Base-by-base conservation (phyloP, 2,113 vertebrate genomes). In the Panthera tigris region DNA sequence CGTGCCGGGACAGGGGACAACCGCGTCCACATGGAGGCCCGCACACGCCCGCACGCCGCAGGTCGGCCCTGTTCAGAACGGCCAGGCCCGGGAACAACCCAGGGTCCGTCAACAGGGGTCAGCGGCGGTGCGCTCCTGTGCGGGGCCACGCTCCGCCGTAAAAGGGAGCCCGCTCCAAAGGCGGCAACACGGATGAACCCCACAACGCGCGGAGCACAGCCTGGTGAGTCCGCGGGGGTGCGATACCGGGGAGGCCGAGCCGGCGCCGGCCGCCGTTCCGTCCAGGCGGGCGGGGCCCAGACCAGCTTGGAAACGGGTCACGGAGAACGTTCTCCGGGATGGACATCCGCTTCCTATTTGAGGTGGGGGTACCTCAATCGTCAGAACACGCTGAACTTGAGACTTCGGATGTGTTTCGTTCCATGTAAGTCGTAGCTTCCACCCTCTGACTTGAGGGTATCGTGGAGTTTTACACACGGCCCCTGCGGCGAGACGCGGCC, bases 11-110 rank as follows among this genome's bases (percentile, higher is more conserved):
- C 31, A 19, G 19, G 9, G 11, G 21, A 66, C 36, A 11, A 33
- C 11, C 52, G 3, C 10, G 63, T 31, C 45, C 8, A 2, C 45
- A 13, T 4, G 10, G 71, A 16, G 71, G 23, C 19, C 4, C 1
- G 31, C 45, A 15, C 13, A 2, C 45, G 16, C 18, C 33, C 1
- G n/a, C 3, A 18, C 13, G 21, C 18, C 12, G 1, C 36, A 0
- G n/a, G 11, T 50, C 31, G 41, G 27, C 48, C 78, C 45, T 65
- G 4, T 11, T 31, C 25, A 0, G 29, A 4, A 16, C 33, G 5
- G 80, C 33, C 4, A 25, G 69, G 11, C 33, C 55, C 5, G 12
- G 69, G 12, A 15, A 23, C 69, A 11, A 27, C 31, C 55, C 16
- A 1, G 55, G 2, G 36, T 21, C 78, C 19, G 3, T 33, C 27